Evolutionary conservation across 2,797 vertebrate genomes (phyloP), one percentile per base, ranked within the genome.

Genomic region (Chelidonichthys spinosus): DNA sequence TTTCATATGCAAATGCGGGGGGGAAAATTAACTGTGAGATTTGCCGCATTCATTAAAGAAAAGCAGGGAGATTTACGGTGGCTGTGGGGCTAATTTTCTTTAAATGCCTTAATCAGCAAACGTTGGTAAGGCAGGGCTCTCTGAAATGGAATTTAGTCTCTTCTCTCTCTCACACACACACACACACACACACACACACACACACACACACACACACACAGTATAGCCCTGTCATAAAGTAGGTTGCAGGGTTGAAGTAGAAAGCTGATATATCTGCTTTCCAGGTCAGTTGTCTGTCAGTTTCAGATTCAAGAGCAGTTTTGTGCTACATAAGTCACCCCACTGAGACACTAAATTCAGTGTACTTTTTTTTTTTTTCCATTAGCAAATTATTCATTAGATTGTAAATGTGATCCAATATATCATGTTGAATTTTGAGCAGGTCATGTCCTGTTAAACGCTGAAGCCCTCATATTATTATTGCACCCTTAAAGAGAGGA

Each of bases 31-130:
- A 86, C 85, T 69, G 69, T 62, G 74, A 85, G 89, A 85, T 81
- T 81, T 79, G 52, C 67, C 39, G 76, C 73, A 74, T 86, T 86
- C 77, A 83, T 85, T 85, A 80, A 81, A 80, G 72, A 79, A 85
- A 85, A 82, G 73, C 69, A 18, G 15, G 47, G 72, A 89, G 79
- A 85, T 85, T 82, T 81, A 78, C 61, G 64, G 67, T 74, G 62
- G 55, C 82, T 84, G 81, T 44, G 74, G 63, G 72, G 79, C 73
- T 89, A 81, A 89, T 88, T 91, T 87, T 73, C 77, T 74, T 81
- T 84, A 85, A 90, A 90, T 87, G 71, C 83, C 79, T 90, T 87
- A 81, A 92, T 91, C 88, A 90, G 89, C 75, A 81, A 84, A 86
- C 18, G 50, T 76, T 76, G 71, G 74, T 50, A 79, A 88, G 72